A percentile compares a stretch with the other conserved stretches of the same genome.
Evolutionary conservation across 2,113 vertebrate genomes (phyloP).

Genomic region (Hippopotamus amphibius): DNA sequence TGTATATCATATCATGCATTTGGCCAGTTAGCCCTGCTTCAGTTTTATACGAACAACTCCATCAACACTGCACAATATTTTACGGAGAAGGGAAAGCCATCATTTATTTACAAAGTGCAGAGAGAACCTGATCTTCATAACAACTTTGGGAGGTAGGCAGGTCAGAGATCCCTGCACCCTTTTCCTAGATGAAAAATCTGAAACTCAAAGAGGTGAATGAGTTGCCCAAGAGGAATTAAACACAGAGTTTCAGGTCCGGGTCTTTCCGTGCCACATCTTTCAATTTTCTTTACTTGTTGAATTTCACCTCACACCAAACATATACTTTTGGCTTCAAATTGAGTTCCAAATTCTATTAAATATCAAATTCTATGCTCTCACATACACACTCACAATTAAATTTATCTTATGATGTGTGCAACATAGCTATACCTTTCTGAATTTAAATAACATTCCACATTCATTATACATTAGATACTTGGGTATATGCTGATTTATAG

Average conservation of each 20-base stretch:
- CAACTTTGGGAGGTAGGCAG: neutral
- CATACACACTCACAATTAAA: neutral
- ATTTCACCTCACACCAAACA: slow-evolving; percentile 1
- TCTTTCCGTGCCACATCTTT: neutral
- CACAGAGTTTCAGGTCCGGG: neutral
- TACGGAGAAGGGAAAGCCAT: neutral
- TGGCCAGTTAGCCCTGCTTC: neutral
- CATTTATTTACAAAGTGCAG: neutral
- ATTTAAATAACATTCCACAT: slow-evolving; percentile 4
- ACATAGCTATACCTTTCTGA: neutral
- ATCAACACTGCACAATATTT: neutral
- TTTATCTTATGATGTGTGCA: neutral
- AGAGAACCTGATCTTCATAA: neutral
- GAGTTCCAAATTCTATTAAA: slow-evolving; percentile 37
- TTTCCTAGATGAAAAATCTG: slow-evolving; percentile 26
- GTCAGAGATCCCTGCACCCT: neutral
- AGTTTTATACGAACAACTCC: neutral
- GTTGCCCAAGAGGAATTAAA: neutral
- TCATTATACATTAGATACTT: neutral
- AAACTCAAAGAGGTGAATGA: neutral
- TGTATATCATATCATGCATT: neutral
- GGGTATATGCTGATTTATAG: slow-evolving; percentile 40
- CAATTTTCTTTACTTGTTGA: slow-evolving; percentile 3
- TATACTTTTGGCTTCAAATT: neutral
- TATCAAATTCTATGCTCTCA: neutral